Evolutionary conservation across 2,113 vertebrate genomes (phyloP).

Genomic region (Chamaea fasciata): DNA sequence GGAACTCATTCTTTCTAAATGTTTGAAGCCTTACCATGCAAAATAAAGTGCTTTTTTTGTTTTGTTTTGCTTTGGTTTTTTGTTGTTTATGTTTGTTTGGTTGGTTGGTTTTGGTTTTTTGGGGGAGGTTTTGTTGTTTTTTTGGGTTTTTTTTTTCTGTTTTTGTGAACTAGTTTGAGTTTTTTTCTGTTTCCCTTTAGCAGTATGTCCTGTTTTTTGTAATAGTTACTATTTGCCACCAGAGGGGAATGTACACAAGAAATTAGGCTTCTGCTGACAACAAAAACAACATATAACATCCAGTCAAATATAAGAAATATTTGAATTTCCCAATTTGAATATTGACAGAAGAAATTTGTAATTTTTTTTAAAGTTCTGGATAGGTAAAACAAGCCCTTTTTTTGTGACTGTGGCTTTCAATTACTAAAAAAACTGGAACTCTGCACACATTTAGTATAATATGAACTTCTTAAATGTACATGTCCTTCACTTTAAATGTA

Average conservation of each 20-base stretch:
- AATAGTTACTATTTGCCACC: not conserved
- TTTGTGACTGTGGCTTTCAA: not conserved
- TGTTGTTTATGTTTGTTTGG: too few relatives aligned
- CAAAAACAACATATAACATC: not conserved
- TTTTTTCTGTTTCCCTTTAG: not conserved
- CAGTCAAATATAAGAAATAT: not conserved
- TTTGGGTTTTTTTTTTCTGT: not conserved
- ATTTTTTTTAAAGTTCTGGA: not conserved
- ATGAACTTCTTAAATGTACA: not conserved
- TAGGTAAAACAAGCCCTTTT: not conserved
- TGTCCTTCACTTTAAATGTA: not conserved
- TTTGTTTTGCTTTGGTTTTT: too few relatives aligned
- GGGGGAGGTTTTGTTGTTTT: too few relatives aligned
- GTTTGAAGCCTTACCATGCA: not conserved
- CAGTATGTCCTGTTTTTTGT: not conserved
- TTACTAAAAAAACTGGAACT: not conserved
- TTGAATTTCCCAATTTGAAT: not conserved
- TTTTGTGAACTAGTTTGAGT: not conserved
- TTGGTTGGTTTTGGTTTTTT: too few relatives aligned
- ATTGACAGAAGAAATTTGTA: not conserved
- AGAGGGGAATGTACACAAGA: constrained; percentile 62
- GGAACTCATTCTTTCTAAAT: not conserved
- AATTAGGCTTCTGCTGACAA: not conserved
- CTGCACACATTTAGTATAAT: not conserved
- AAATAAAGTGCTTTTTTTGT: not conserved